These are phyloP conservation scores for Pammene aurita DNA, from an alignment of 2,888 invertebrate genomes.

Conservation along the genomic window DNA sequence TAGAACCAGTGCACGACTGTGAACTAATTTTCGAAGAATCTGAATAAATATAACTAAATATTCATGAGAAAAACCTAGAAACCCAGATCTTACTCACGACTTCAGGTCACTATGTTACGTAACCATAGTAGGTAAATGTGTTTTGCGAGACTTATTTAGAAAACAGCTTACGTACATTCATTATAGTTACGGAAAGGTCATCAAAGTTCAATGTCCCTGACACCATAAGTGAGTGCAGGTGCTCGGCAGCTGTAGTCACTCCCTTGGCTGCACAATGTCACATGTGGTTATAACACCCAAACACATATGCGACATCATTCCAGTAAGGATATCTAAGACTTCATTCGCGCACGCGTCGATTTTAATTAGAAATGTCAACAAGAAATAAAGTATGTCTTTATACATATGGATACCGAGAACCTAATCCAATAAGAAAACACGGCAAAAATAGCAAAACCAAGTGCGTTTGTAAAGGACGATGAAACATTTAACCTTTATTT, in stretches of 20 bases:
- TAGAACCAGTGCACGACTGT: too few species aligned
- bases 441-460: conserved; percentile 8
- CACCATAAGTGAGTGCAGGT: conserved; percentile 40
- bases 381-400: conserved; percentile 20
- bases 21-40: too few species aligned
- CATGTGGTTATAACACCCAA: neutral
- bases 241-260: conserved; percentile 35
- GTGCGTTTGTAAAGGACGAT: conserved; percentile 20
- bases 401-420: conserved; percentile 10
- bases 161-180: neutral
- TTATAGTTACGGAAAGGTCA: conserved; percentile 56
- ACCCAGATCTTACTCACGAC: conserved; percentile 12
- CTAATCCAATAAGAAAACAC: conserved; percentile 17
- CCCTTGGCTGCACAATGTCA: conserved; percentile 18
- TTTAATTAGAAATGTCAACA: conserved; percentile 43
- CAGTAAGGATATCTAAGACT: neutral
- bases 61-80: conserved; percentile 14
- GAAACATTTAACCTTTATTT: conserved; percentile 29
- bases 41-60: conserved; percentile 1
- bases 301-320: conserved; percentile 2
- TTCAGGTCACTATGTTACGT: conserved; percentile 4
- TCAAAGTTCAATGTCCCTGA: conserved; percentile 58
- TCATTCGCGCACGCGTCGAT: conserved; percentile 42
- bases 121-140: neutral
- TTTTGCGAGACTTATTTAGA: neutral